Percentiles rank a stretch among this genome's conserved stretches.
Conservation (phyloP, 2,113 vertebrate species). For the Nesogale talazaci region DNA sequence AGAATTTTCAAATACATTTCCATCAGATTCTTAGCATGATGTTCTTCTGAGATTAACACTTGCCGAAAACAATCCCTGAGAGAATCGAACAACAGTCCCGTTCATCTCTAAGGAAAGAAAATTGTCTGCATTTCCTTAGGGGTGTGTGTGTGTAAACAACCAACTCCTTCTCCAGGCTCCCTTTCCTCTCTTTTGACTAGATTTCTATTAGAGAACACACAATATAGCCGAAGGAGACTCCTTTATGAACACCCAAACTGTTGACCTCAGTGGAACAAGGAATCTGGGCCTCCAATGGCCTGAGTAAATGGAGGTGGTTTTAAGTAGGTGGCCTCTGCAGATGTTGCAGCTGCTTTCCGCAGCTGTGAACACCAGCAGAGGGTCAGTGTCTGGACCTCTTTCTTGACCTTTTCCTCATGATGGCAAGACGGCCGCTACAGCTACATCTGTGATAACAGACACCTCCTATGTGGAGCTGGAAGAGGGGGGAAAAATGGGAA, state of each 20-base stretch:
- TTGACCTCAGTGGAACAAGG: neutral
- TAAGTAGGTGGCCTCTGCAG: neutral
- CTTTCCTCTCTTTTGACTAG: neutral
- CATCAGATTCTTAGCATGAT: neutral
- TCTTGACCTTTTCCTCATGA: neutral
- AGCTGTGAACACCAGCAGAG: neutral
- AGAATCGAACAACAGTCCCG: neutral
- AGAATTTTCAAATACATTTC: neutral
- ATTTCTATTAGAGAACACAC: neutral
- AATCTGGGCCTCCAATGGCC: neutral
- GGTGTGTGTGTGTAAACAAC: neutral
- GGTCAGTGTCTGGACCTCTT: no score
- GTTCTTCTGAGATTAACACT: neutral
- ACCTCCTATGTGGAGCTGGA: neutral
- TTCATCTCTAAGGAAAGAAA: neutral
- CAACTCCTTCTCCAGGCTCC: neutral
- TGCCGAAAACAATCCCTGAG: neutral
- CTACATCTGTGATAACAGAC: neutral
- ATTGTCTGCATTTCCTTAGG: neutral
- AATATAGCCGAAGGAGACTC: neutral
- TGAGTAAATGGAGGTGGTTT: slow-evolving; percentile 15
- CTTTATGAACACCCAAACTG: slow-evolving; percentile 16
- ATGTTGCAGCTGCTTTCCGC: neutral
- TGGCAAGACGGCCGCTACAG: neutral
- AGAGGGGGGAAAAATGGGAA: fast-evolving